Evolutionary conservation across 2,888 invertebrate genomes (phyloP).

Genomic region (Tubulanus polymorphus): DNA sequence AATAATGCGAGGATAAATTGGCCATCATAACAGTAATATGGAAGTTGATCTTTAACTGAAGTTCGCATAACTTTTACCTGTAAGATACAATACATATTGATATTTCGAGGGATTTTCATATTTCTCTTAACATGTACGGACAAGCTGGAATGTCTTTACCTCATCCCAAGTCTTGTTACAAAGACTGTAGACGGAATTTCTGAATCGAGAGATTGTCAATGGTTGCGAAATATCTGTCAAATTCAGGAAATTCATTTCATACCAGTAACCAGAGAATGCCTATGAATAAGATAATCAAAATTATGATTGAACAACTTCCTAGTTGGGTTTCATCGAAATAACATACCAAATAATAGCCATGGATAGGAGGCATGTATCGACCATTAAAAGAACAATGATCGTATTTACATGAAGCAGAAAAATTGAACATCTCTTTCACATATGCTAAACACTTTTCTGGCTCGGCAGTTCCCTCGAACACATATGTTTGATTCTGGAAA

Average conservation of each 20-base stretch:
- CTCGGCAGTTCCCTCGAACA: slow-evolving; percentile 41
- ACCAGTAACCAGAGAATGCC: slow-evolving; percentile 56
- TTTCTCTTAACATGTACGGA: background rate
- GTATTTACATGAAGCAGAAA: slow-evolving; percentile 24
- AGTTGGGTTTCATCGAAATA: background rate
- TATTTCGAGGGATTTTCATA: slow-evolving; percentile 2
- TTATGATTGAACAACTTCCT: background rate
- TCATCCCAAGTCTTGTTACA: slow-evolving; percentile 41
- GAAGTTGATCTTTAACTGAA: slow-evolving; percentile 19
- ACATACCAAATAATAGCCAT: slow-evolving; percentile 46
- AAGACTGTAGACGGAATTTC: slow-evolving; percentile 29
- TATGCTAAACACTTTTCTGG: slow-evolving; percentile 26
- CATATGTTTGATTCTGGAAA: slow-evolving; percentile 30
- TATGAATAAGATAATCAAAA: slow-evolving; percentile 26
- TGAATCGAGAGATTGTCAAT: slow-evolving; percentile 22
- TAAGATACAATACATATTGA: slow-evolving; percentile 9
- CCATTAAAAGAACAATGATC: slow-evolving; percentile 40
- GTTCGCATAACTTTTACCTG: slow-evolving; percentile 28
- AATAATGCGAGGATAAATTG: slow-evolving; percentile 47
- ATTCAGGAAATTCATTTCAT: slow-evolving; percentile 49
- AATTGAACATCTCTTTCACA: slow-evolving; percentile 37
- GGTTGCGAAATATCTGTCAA: slow-evolving; percentile 29
- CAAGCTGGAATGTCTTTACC: slow-evolving; percentile 20
- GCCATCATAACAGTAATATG: slow-evolving; percentile 46
- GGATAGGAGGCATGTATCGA: slow-evolving; percentile 34